Base-by-base conservation (phyloP, 2,113 vertebrate species). In the Entelurus aequoreus region DNA sequence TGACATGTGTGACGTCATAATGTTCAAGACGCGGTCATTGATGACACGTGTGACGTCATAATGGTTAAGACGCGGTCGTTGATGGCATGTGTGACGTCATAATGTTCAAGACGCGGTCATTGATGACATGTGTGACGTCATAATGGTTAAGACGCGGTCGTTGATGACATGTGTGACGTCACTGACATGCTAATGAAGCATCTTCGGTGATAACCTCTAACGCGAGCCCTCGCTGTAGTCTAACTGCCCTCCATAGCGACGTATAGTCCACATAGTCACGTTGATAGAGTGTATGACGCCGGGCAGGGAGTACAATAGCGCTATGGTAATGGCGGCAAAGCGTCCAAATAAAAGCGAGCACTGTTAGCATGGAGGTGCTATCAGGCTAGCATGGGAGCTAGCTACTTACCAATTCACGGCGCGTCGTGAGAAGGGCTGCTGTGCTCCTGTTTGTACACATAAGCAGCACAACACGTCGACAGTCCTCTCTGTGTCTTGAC, bases 341-440 rank as follows among this genome's bases (percentile, higher is more conserved):
- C 44, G 55, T 40, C 16, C 4, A 53, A 54, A 35, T 3, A 12
- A 51, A 60, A 70, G 65, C 68, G 62, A 54, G 70, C 68, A 53
- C 8, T 63, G 55, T 63, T 74, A 82, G 81, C 77, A 44, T 28
- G 28, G 47, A 48, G 50, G 14, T 4, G 60, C 68, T 74, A 76
- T 12, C 61, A 37, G 13, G 58, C 12, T 73, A 80, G 69, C 77
- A 44, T 52, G 46, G 47, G 65, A 75, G 76, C 71, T 68, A 83
- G 63, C 69, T 77, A 84, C 87, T 86, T 69, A 87, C 86, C 80
- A 68, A 73, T 69, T 77, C 62, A 83, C 78, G 66, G 82, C 47
- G 53, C 60, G 53, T 51, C 50, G 63, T 59, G 62, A 48, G 62
- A 51, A 62, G 51, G 71, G 62, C 74, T 63, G 60, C 53, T 36